phyloP scores from a whole-genome alignment of 2,888 invertebrate genomes.

The Hydrotaea diabolus region DNA sequence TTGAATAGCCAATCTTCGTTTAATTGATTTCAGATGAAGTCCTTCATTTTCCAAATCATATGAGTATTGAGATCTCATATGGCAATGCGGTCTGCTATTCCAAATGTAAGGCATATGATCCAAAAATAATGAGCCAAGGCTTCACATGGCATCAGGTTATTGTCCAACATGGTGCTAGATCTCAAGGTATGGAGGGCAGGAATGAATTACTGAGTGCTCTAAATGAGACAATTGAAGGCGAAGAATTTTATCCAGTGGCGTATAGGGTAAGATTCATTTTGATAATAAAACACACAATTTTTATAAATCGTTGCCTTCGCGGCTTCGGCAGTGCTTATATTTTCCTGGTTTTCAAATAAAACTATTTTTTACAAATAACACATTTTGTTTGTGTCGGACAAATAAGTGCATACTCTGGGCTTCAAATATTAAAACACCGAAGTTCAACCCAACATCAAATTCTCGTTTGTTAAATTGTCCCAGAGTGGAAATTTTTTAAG shows the following conservation, averaged over 20 bases:
- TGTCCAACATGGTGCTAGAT: slow-evolving; percentile 73
- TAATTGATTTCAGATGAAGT: slow-evolving; percentile 67
- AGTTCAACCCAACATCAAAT: too few relatives aligned
- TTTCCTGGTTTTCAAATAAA: too few relatives aligned
- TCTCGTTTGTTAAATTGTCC: too few relatives aligned
- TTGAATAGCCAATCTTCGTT: background rate
- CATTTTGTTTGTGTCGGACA: too few relatives aligned
- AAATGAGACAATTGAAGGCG: slow-evolving; percentile 73
- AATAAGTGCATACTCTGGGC: too few relatives aligned
- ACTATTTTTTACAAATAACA: too few relatives aligned
- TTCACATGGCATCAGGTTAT: slow-evolving; percentile 76
- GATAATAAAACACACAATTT: too few relatives aligned
- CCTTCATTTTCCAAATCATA: slow-evolving; percentile 70
- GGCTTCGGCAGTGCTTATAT: too few relatives aligned
- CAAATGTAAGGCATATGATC: slow-evolving; percentile 72
- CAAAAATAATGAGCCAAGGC: slow-evolving; percentile 69
- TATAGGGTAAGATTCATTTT: slow-evolving; percentile 75
- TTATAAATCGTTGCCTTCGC: too few relatives aligned
- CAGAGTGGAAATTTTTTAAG: too few relatives aligned
- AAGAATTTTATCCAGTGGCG: slow-evolving; percentile 75
- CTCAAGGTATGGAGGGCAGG: slow-evolving; percentile 69
- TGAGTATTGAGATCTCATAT: slow-evolving; percentile 73
- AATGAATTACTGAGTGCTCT: slow-evolving; percentile 72
- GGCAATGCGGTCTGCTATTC: slow-evolving; percentile 69
- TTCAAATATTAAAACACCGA: too few relatives aligned